phyloP scores from a whole-genome alignment of 2,113 vertebrate genomes.

The Aldabrachelys gigantea region DNA sequence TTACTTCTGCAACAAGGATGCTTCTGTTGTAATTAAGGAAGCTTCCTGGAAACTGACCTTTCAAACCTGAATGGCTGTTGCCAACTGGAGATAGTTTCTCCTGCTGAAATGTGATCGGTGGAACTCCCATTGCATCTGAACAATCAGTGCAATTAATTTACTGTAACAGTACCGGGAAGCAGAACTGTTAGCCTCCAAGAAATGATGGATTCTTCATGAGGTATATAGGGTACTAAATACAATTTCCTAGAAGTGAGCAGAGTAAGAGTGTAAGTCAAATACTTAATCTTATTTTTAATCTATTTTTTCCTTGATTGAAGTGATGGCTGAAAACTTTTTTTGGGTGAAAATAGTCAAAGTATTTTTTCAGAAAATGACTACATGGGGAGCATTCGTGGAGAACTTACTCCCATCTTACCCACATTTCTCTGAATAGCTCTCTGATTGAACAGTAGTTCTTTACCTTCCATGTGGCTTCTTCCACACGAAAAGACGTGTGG shows the following conservation, averaged over 20 bases:
- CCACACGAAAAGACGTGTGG: not conserved
- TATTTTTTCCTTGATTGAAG: constrained; percentile 13
- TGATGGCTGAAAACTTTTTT: constrained; percentile 33
- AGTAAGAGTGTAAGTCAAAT: constrained; percentile 4
- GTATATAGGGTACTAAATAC: not conserved
- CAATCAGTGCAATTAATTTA: constrained; percentile 44
- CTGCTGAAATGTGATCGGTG: constrained; percentile 17
- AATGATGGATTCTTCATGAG: constrained; percentile 23
- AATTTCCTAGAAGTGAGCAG: not conserved
- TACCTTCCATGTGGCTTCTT: not conserved
- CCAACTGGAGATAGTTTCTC: constrained; percentile 33
- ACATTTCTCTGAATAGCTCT: not conserved
- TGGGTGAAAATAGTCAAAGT: constrained; percentile 28
- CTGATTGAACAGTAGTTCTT: not conserved
- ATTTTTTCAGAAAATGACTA: constrained; percentile 34
- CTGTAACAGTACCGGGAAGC: constrained; percentile 32
- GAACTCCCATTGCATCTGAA: not conserved
- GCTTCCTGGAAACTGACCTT: constrained; percentile 50
- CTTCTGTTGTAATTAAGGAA: not conserved
- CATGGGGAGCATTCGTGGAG: not conserved
- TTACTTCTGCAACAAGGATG: constrained; percentile 4
- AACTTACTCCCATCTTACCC: constrained; percentile 33
- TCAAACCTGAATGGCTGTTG: constrained; percentile 44
- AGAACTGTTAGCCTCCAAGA: not conserved
- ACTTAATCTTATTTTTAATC: not conserved